Percentiles rank a stretch among this genome's conserved stretches.
Evolutionary conservation across 2,797 vertebrate genomes (phyloP).

Genomic region (Sebastes hubbsi): DNA sequence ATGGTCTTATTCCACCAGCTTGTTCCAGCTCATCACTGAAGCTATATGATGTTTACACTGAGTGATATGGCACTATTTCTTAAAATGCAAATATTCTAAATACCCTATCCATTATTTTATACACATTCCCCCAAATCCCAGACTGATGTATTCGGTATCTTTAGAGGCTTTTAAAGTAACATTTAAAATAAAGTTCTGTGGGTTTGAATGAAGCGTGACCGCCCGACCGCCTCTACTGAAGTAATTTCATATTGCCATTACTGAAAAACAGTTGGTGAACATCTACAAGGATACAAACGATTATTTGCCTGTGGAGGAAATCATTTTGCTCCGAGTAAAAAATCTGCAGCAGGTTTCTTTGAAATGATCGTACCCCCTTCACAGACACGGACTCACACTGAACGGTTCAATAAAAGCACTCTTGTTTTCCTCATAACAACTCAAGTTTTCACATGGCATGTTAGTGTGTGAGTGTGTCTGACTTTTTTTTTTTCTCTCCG

Average conservation of each 20-base stretch:
- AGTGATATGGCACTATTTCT: neutral
- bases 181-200: neutral
- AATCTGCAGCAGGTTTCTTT: conserved; percentile 15
- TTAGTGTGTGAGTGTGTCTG: conserved; percentile 15
- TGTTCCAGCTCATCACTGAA: neutral
- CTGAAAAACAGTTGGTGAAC: neutral
- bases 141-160: neutral
- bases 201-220: neutral
- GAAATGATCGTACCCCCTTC: conserved; percentile 11
- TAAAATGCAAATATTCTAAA: neutral
- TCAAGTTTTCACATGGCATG: conserved; percentile 20
- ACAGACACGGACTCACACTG: conserved; percentile 11
- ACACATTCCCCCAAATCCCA: neutral
- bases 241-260: neutral
- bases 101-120: neutral
- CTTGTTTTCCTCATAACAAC: conserved; percentile 28
- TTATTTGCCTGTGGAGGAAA: conserved; percentile 12
- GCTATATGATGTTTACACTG: neutral
- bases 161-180: neutral
- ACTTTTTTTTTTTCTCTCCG: conserved; percentile 1
- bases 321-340: conserved; percentile 10
- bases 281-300: conserved; percentile 9
- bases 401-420: conserved; percentile 36
- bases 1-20: neutral
- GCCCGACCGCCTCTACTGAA: neutral